phyloP scores from a whole-genome alignment of 2,888 invertebrate genomes.

The Adela reaumurella region DNA sequence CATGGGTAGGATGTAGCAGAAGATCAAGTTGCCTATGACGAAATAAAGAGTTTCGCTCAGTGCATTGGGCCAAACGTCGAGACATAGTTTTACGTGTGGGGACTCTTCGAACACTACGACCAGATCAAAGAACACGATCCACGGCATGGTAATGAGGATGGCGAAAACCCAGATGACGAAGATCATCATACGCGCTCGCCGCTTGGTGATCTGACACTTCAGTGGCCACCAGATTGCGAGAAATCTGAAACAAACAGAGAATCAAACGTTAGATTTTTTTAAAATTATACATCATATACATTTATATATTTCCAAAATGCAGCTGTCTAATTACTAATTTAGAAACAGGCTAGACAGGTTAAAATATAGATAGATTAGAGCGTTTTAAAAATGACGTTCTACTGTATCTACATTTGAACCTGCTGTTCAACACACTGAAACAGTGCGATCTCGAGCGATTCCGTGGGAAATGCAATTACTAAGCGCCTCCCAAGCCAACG shows the following conservation, averaged over 20 bases:
- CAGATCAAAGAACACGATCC: slow-evolving; percentile 87
- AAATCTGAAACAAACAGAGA: slow-evolving; percentile 68
- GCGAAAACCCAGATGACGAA: slow-evolving; percentile 88
- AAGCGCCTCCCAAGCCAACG: too few species aligned
- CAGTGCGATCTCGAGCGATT: too few species aligned
- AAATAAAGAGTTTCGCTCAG: slow-evolving; percentile 82
- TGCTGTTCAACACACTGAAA: too few species aligned
- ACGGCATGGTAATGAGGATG: slow-evolving; percentile 79
- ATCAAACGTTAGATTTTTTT: too few species aligned
- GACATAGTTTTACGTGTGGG: slow-evolving; percentile 71
- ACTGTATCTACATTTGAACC: too few species aligned
- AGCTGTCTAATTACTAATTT: too few species aligned
- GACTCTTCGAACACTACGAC: slow-evolving; percentile 69
- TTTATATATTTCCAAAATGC: too few species aligned
- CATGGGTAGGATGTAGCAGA: slow-evolving; percentile 90
- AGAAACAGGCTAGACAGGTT: too few species aligned
- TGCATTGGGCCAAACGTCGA: slow-evolving; percentile 84
- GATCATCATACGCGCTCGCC: slow-evolving; percentile 83
- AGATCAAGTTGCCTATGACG: slow-evolving; percentile 81
- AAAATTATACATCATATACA: too few species aligned
- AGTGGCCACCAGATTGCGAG: slow-evolving; percentile 94
- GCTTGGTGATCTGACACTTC: slow-evolving; percentile 86
- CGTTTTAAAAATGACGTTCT: too few species aligned
- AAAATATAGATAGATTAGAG: too few species aligned
- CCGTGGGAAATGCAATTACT: too few species aligned